Percentiles rank a stretch among this genome's conserved stretches.
Evolutionary conservation across 1,140 invertebrate genomes (phyloP).

Genomic region (Drosophila seguyi): DNA sequence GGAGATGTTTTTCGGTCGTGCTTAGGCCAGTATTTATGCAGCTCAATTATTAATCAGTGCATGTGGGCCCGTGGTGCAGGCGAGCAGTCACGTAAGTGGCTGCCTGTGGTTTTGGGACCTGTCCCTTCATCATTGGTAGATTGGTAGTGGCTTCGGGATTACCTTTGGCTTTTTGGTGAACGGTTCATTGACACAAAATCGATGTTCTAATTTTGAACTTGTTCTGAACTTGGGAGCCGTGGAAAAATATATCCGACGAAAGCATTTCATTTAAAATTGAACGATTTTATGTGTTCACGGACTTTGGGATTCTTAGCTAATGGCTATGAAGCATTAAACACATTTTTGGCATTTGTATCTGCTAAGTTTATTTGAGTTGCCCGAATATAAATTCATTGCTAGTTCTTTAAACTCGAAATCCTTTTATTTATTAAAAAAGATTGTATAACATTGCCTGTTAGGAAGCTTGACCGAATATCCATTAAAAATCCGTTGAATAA

Average conservation of each 20-base stretch:
- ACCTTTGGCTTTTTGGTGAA: conserved; percentile 2
- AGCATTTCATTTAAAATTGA: conserved; percentile 14
- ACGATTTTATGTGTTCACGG: neutral
- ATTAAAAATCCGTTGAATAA: no score
- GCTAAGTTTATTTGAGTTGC: no score
- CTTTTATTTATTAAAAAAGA: neutral
- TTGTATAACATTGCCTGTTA: neutral
- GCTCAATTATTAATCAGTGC: conserved; percentile 65
- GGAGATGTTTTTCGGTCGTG: conserved; percentile 31
- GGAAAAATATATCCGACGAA: neutral
- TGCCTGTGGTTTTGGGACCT: neutral
- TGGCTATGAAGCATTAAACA: neutral
- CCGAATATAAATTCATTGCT: neutral
- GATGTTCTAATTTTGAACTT: conserved; percentile 50
- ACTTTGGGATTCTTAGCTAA: neutral
- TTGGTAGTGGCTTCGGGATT: conserved; percentile 12
- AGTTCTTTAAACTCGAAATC: neutral
- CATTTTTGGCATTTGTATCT: neutral
- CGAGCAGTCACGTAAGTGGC: conserved; percentile 47
- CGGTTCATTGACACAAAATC: conserved; percentile 66
- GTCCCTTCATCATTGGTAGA: conserved; percentile 1
- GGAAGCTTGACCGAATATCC: neutral
- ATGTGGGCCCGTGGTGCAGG: conserved; percentile 51
- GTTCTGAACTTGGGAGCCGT: neutral
- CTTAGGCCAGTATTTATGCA: conserved; percentile 41